These are phyloP conservation scores for Eristalinus aeneus DNA, from an alignment of 2,888 invertebrate genomes.

Conservation along the genomic window DNA sequence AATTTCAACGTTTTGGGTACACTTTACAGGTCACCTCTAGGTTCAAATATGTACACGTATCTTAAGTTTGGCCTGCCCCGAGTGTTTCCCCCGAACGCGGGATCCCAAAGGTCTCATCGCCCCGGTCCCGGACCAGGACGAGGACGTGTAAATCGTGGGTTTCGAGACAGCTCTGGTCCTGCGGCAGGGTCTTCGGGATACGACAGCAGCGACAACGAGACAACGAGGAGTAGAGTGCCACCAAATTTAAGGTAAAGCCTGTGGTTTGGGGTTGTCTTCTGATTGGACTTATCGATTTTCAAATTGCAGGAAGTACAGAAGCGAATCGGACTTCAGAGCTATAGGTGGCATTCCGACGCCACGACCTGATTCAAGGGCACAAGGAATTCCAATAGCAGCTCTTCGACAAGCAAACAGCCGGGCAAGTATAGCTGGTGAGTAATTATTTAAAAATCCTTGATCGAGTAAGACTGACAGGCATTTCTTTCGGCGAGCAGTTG, in stretches of 20 bases:
- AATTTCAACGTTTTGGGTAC: slow-evolving; percentile 2
- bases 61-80: slow-evolving; percentile 96
- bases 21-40: slow-evolving; percentile 87
- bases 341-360: slow-evolving; percentile 78
- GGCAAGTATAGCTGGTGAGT: slow-evolving; percentile 81
- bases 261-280: neutral
- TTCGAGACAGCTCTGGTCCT: slow-evolving; percentile 83
- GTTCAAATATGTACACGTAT: slow-evolving; percentile 96
- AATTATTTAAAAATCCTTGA: neutral
- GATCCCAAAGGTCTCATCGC: slow-evolving; percentile 85
- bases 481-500: slow-evolving; percentile 71
- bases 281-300: neutral
- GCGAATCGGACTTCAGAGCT: slow-evolving; percentile 91
- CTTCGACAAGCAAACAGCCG: slow-evolving; percentile 87
- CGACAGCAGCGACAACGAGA: slow-evolving; percentile 93
- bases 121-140: slow-evolving; percentile 80
- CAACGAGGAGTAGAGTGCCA: slow-evolving; percentile 81
- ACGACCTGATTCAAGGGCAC: slow-evolving; percentile 79
- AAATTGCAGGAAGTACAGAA: slow-evolving; percentile 86
- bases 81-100: slow-evolving; percentile 92
- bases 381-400: slow-evolving; percentile 84
- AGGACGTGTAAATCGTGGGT: slow-evolving; percentile 82
- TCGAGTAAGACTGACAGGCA: neutral
- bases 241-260: slow-evolving; percentile 80
- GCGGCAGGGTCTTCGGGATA: slow-evolving; percentile 91